These are phyloP conservation scores for Amyelois transitella DNA, from an alignment of 1,140 invertebrate species.

Conservation along the genomic window DNA sequence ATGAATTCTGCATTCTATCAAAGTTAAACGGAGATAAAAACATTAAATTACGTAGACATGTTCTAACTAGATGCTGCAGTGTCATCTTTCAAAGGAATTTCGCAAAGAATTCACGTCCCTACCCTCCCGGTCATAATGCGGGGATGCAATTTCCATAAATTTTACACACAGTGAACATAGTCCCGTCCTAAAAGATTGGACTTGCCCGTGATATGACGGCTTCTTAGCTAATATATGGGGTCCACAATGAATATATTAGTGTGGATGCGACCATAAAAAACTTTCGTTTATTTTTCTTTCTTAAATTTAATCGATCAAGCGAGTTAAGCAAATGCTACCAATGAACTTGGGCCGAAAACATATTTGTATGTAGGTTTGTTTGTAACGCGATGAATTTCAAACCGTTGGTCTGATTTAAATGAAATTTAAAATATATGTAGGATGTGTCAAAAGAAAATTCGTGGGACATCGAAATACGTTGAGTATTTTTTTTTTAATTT, in stretches of 20 bases:
- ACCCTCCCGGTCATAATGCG: slow-evolving; percentile 46
- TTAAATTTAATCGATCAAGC: too few relatives aligned
- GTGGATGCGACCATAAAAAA: background rate
- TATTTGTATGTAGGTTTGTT: too few relatives aligned
- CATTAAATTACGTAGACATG: background rate
- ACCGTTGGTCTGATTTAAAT: too few relatives aligned
- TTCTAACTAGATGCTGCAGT: background rate
- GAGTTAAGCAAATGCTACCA: too few relatives aligned
- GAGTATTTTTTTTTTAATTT: too few relatives aligned
- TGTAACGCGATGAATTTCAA: too few relatives aligned
- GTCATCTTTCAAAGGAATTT: background rate
- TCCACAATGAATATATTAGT: background rate
- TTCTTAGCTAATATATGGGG: background rate
- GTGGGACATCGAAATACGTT: too few relatives aligned
- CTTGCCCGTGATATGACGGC: slow-evolving; percentile 26
- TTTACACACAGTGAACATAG: slow-evolving; percentile 64
- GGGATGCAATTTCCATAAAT: slow-evolving; percentile 73
- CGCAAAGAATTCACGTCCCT: background rate
- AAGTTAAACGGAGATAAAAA: background rate
- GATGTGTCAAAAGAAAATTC: too few relatives aligned
- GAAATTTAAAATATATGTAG: too few relatives aligned
- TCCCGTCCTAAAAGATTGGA: slow-evolving; percentile 65
- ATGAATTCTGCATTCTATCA: too few relatives aligned
- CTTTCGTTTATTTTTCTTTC: too few relatives aligned
- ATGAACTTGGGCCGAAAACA: too few relatives aligned